These are phyloP conservation scores for Criorhina ranunculi DNA, from an alignment of 2,888 invertebrate species.

Conservation along the genomic window DNA sequence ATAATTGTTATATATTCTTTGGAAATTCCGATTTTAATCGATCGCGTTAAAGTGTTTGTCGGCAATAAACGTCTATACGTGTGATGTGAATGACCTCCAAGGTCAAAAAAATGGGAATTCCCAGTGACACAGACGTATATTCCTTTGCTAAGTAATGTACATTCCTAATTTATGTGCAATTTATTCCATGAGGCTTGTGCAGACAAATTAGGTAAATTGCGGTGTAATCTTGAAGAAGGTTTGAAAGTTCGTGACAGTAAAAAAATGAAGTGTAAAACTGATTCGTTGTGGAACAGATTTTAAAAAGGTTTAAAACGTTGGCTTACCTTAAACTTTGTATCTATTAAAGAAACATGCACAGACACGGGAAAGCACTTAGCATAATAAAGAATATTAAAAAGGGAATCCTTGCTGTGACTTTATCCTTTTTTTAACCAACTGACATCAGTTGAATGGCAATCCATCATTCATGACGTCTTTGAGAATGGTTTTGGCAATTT, in stretches of 20 bases:
- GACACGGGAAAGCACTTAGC: slow-evolving; percentile 18
- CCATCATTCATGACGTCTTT: too few relatives aligned
- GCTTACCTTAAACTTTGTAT: slow-evolving; percentile 3
- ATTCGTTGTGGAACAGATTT: slow-evolving; percentile 25
- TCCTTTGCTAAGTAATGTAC: slow-evolving; percentile 2
- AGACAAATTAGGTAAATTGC: slow-evolving; percentile 42
- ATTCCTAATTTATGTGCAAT: slow-evolving; percentile 37
- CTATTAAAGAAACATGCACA: slow-evolving; percentile 18
- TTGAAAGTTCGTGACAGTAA: slow-evolving; percentile 47
- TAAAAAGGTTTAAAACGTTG: not conserved
- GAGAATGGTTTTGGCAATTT: too few relatives aligned
- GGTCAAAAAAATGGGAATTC: slow-evolving; percentile 37
- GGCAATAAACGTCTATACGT: slow-evolving; percentile 17
- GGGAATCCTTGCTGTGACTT: not conserved
- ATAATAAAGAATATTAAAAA: slow-evolving; percentile 3
- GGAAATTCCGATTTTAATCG: slow-evolving; percentile 57
- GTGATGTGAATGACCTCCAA: slow-evolving; percentile 63
- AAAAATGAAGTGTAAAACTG: slow-evolving; percentile 9
- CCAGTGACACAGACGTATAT: slow-evolving; percentile 18
- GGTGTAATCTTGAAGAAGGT: slow-evolving; percentile 22
- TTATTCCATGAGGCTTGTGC: slow-evolving; percentile 38
- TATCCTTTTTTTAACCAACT: not conserved
- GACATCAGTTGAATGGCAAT: too few relatives aligned
- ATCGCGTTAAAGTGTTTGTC: slow-evolving; percentile 40
- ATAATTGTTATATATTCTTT: slow-evolving; percentile 57